Percentiles rank a stretch among this genome's conserved stretches.
Conservation (phyloP, 1,140 invertebrate species). For the Tetramorium parvispinum region DNA sequence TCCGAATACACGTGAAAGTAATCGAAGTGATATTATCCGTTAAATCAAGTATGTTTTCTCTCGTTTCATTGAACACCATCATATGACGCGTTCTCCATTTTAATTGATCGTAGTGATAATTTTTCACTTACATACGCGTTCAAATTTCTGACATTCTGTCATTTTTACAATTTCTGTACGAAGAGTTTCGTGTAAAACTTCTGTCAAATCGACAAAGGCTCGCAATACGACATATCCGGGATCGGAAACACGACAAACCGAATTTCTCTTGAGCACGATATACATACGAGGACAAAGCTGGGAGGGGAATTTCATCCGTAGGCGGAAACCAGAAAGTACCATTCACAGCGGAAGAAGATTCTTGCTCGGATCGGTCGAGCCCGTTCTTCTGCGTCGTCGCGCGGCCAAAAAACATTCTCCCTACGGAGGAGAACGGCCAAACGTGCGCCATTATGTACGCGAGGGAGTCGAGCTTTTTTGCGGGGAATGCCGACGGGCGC, state of each 20-base stretch:
- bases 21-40: not conserved
- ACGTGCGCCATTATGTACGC: conserved; percentile 70
- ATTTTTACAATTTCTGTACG: not conserved
- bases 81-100: conserved; percentile 21
- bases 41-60: not conserved
- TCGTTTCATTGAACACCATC: not conserved
- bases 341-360: conserved; percentile 36
- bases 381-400: conserved; percentile 7
- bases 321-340: conserved; percentile 67
- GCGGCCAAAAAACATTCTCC: conserved; percentile 67
- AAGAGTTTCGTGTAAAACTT: conserved; percentile 22
- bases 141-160: conserved; percentile 8
- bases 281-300: conserved; percentile 43
- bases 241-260: conserved; percentile 46
- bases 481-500: conserved; percentile 72
- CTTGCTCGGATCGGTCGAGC: not conserved
- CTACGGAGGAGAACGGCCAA: conserved; percentile 50
- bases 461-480: conserved; percentile 75
- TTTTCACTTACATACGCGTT: conserved; percentile 45
- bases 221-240: not conserved
- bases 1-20: not conserved
- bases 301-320: conserved; percentile 68
- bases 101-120: not conserved
- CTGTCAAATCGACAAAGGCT: conserved; percentile 58
- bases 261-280: conserved; percentile 56